Base-by-base conservation (phyloP, 1,140 invertebrate species). In the Zaprionus vittiger region DNA sequence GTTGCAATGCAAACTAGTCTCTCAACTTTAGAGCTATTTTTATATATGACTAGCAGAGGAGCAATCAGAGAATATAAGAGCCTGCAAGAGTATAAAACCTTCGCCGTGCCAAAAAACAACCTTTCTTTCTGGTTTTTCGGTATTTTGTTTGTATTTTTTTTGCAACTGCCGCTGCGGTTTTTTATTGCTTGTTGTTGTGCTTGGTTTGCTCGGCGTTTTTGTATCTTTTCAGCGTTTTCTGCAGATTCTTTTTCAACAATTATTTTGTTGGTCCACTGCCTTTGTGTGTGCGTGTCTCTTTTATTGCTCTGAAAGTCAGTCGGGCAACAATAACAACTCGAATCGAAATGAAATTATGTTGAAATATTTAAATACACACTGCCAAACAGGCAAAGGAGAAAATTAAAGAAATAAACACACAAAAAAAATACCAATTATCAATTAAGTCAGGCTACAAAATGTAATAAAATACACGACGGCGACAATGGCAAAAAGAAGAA, bases 331-430 rank as follows among this genome's bases (percentile, higher is more conserved):
- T 38, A 66, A 26, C 63, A 41, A 67, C n/a, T 67, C 63, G 86
- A 80, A 83, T 79, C 11, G 81, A 79, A 89, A 81, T 69, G 78
- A 90, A 89, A 89, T 89, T 81, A 89, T 89, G 81, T 81, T 89
- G 81, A 85, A 89, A 89, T 81, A 91, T 90, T 80, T 89, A 90
- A 90, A 89, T 89, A 85, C 69, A 79, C 69, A 79, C 83, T 86
- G 83, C 73, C 73, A 75, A 59, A 22, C 34, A 17, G 41, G 6
- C n/a, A 44, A 64, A 80, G 44, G 34, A 63, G 68, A 28, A 54
- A 47, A 59, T 66, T 79, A 89, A 81, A 86, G 74, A 72, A 14
- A 37, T 15, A 7, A 17, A 68, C 15, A 41, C 56, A 62, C 47
- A 49, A 52, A 56, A 78, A 81, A 90, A 89, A 90, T 90, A 82